Conservation (phyloP, 2,797 vertebrate species). For the Coregonus ussuriensis region DNA sequence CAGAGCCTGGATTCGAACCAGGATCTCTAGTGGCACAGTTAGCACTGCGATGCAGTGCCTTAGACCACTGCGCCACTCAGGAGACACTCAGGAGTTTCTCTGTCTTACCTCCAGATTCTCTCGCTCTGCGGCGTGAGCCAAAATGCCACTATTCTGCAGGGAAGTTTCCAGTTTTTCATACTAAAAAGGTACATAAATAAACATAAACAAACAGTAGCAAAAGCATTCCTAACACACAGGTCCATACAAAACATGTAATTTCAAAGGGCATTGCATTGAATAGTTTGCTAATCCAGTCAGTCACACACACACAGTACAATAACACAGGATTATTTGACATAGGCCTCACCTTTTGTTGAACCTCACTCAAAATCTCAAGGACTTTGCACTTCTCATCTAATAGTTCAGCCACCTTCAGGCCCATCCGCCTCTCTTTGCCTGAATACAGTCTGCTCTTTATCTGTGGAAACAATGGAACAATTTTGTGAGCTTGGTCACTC, state of each 20-base stretch:
- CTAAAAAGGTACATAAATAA: constrained; percentile 68
- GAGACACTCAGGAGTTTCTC: too few species aligned
- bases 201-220: background rate
- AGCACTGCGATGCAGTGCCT: too few species aligned
- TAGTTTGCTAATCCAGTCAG: too few species aligned
- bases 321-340: background rate
- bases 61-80: too few species aligned
- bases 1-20: too few species aligned
- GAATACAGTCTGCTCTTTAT: constrained; percentile 88
- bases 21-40: too few species aligned
- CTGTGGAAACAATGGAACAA: constrained; percentile 69
- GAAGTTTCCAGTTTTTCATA: constrained; percentile 81
- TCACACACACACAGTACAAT: background rate
- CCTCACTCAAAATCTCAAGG: constrained; percentile 85
- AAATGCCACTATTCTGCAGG: constrained; percentile 74
- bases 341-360: constrained; percentile 85
- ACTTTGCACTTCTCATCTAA: constrained; percentile 91
- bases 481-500: background rate
- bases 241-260: background rate
- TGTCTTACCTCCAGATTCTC: constrained; percentile 81
- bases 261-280: too few species aligned
- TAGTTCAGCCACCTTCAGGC: constrained; percentile 80
- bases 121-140: constrained; percentile 74
- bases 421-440: constrained; percentile 89
- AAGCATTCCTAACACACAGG: background rate